These are phyloP conservation scores for Chrysochloris asiatica DNA, from an alignment of 2,113 vertebrate genomes.

Conservation along the genomic window DNA sequence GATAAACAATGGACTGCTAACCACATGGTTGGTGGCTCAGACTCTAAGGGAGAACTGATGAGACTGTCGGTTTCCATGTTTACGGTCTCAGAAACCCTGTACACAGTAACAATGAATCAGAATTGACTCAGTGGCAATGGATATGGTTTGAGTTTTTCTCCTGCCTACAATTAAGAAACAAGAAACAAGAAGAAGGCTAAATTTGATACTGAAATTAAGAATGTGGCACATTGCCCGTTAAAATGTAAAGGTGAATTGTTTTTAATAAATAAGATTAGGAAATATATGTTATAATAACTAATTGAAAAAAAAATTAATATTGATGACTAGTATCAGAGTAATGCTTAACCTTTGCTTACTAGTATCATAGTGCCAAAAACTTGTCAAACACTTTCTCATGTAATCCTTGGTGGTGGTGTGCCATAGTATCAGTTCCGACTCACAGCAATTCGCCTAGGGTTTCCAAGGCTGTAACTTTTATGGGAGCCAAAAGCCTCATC, in stretches of 20 bases:
- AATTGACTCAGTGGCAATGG: no score
- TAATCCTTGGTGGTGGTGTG: not conserved
- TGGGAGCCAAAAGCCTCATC: no score
- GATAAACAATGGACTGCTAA: no score
- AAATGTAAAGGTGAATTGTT: not conserved
- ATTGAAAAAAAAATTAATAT: not conserved
- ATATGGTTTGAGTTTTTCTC: no score
- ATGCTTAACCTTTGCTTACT: not conserved
- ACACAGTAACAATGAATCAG: no score
- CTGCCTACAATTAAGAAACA: not conserved
- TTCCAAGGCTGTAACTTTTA: no score
- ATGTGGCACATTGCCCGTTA: not conserved
- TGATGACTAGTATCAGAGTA: not conserved
- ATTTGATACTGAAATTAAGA: not conserved
- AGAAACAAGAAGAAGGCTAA: not conserved
- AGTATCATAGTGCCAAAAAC: not conserved
- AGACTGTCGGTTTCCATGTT: no score
- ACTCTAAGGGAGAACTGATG: no score
- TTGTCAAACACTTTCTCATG: not conserved
- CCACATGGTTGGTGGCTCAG: no score
- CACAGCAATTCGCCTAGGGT: no score
- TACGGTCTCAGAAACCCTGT: no score
- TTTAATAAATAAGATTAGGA: not conserved
- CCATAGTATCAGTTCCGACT: no score
- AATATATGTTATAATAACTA: not conserved